Conservation (phyloP, 2,797 vertebrate genomes). For the Heteromormyrus szaboi region DNA sequence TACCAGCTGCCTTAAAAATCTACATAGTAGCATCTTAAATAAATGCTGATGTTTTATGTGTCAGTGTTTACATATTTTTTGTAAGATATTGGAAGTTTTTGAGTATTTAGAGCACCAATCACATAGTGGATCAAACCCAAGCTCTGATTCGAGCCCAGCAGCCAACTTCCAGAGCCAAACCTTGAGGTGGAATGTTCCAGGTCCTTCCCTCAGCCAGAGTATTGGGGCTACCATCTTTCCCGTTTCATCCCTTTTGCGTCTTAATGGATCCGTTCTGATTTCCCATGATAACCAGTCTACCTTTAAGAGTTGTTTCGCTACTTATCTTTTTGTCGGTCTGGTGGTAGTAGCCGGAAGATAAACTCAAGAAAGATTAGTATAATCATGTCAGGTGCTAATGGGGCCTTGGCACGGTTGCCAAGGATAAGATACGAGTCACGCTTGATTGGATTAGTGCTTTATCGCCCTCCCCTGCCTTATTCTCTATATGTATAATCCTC, state of each 20-base stretch:
- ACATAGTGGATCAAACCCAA: neutral
- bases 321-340: neutral
- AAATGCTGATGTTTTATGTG: neutral
- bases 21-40: neutral
- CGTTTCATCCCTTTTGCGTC: neutral
- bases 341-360: constrained; percentile 23
- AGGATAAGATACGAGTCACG: constrained; percentile 59
- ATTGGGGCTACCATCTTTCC: neutral
- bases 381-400: constrained; percentile 32
- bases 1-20: neutral
- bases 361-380: constrained; percentile 27
- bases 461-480: constrained; percentile 43
- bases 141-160: neutral
- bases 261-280: neutral
- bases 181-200: too few species aligned
- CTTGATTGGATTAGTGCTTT: constrained; percentile 69
- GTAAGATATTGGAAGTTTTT: neutral
- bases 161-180: neutral
- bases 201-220: neutral
- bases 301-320: neutral
- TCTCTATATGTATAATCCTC: constrained; percentile 64
- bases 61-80: neutral
- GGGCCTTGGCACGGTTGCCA: constrained; percentile 38
- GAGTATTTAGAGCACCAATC: neutral
- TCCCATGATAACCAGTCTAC: neutral